These are phyloP conservation scores for Drosophila azteca DNA, from an alignment of 1,140 invertebrate genomes.

Conservation along the genomic window DNA sequence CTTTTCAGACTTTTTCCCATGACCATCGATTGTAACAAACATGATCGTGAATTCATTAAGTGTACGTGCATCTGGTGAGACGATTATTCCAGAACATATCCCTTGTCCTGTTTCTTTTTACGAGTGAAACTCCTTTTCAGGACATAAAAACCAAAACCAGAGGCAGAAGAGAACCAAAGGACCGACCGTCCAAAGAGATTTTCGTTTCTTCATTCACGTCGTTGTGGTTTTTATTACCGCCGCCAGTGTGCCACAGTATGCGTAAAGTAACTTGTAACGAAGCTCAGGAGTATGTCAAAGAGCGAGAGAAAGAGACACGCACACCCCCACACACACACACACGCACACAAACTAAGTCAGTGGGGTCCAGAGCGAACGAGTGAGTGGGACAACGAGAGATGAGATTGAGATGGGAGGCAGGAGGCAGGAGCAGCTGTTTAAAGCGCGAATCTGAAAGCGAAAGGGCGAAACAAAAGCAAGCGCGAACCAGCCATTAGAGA, in stretches of 20 bases:
- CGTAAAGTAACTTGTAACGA: constrained; percentile 77
- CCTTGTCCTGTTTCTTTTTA: too few relatives aligned
- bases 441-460: constrained; percentile 72
- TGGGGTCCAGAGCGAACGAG: constrained; percentile 7
- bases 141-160: too few relatives aligned
- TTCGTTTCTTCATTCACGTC: constrained; percentile 31
- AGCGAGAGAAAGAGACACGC: constrained; percentile 7
- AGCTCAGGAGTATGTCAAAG: constrained; percentile 44
- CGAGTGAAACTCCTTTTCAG: too few relatives aligned
- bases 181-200: constrained; percentile 45
- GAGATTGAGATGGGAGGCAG: neutral
- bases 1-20: too few relatives aligned
- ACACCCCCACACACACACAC: neutral
- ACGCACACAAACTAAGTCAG: too few relatives aligned
- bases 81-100: neutral
- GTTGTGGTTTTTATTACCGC: constrained; percentile 68
- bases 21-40: too few relatives aligned
- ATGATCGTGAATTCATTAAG: too few relatives aligned
- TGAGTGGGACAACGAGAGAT: neutral
- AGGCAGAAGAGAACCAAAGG: constrained; percentile 13
- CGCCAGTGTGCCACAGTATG: constrained; percentile 45
- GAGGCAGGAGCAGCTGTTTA: constrained; percentile 65
- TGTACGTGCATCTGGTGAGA: too few relatives aligned
- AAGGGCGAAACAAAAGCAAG: constrained; percentile 65
- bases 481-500: constrained; percentile 20